A percentile compares a stretch with the other conserved stretches of the same genome.
These are phyloP conservation scores for Perognathus longimembris DNA, from an alignment of 2,113 vertebrate species.

Conservation along the genomic window DNA sequence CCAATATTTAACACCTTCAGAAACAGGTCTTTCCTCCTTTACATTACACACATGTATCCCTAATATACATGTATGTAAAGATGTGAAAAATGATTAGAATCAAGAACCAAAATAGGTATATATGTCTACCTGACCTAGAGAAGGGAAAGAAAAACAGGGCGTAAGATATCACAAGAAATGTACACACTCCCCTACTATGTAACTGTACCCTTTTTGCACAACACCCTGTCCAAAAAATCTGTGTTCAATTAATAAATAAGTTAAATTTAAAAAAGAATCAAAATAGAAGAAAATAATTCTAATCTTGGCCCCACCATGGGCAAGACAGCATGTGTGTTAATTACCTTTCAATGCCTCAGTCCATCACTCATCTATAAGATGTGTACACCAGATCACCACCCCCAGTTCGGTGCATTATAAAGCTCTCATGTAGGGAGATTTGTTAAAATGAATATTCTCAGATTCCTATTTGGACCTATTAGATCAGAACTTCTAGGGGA, in stretches of 20 bases:
- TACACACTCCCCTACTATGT: no score
- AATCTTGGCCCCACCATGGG: neutral
- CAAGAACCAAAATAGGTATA: neutral
- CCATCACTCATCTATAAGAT: neutral
- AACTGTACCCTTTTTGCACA: no score
- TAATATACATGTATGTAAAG: neutral
- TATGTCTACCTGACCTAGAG: no score
- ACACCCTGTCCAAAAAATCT: no score
- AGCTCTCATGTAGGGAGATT: neutral
- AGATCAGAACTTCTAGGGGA: slow-evolving; percentile 19
- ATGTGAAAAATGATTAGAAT: neutral
- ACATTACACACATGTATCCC: neutral
- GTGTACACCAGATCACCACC: neutral
- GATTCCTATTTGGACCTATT: neutral
- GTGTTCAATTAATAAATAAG: no score
- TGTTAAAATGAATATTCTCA: neutral
- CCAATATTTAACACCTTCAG: neutral
- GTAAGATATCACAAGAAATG: no score
- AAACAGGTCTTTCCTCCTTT: neutral
- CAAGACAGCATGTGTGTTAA: neutral
- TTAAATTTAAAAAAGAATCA: no score
- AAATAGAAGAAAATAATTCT: neutral
- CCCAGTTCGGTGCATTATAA: neutral
- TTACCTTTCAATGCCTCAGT: neutral
- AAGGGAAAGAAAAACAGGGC: no score